Conservation (phyloP, 1,140 invertebrate genomes). For the Sinella curviseta region DNA sequence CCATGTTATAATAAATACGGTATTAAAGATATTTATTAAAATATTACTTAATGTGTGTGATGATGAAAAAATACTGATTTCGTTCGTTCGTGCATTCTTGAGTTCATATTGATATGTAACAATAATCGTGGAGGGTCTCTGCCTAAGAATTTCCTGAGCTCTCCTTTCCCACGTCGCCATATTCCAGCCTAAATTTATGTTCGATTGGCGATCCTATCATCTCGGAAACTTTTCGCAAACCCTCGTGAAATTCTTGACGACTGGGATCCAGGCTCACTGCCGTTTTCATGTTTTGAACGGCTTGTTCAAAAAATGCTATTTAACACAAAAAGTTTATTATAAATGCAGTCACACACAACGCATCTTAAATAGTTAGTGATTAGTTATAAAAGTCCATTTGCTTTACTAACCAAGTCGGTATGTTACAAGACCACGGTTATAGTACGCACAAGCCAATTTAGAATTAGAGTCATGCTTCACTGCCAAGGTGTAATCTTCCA, state of each 20-base stretch:
- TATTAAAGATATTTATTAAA: too few relatives aligned
- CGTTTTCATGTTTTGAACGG: constrained; percentile 40
- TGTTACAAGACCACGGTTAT: constrained; percentile 55
- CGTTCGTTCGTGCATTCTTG: too few relatives aligned
- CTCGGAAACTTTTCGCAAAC: not conserved
- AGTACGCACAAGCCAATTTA: constrained; percentile 52
- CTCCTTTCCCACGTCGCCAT: not conserved
- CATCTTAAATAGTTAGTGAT: not conserved
- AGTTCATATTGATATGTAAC: too few relatives aligned
- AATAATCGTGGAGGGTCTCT: too few relatives aligned
- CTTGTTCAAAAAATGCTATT: constrained; percentile 39
- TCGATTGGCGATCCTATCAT: not conserved
- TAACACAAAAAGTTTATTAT: not conserved
- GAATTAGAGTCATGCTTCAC: constrained; percentile 50
- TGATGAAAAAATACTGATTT: too few relatives aligned
- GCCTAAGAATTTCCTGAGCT: not conserved
- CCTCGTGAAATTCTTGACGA: constrained; percentile 36
- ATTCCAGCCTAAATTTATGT: constrained; percentile 1
- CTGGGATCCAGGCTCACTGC: constrained; percentile 32
- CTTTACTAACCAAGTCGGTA: constrained; percentile 52
- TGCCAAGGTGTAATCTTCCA: constrained; percentile 54
- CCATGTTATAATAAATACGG: too few relatives aligned
- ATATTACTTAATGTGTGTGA: too few relatives aligned
- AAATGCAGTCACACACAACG: not conserved
- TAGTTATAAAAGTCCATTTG: not conserved